Base-by-base conservation (phyloP, 1,140 invertebrate species). In the Drosophila nannoptera region DNA sequence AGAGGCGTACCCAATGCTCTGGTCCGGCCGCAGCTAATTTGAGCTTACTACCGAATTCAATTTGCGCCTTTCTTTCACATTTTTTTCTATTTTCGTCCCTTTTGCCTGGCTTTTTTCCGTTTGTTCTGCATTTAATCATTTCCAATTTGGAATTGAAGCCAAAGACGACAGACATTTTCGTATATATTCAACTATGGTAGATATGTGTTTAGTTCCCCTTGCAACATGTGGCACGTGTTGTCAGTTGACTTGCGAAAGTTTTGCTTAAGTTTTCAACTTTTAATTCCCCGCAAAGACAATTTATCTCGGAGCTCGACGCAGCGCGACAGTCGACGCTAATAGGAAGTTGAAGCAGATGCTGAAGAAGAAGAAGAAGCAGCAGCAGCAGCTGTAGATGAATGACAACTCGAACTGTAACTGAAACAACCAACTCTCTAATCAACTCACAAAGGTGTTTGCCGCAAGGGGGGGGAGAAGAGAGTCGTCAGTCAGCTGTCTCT, bases 231-330 rank as follows among this genome's bases (percentile, higher is more conserved):
- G 53, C 67, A 65, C 60, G 36, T 65, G 53, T 49, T 33, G n/a
- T 6, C 40, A 33, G 50, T 46, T 36, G 42, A 36, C 42, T 55
- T 55, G 29, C 32, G 5, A 64, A 56, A 69, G 66, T 52, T 69
- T 40, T 32, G 16, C 7, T 9, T 45, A 67, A 54, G 48, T 66
- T 71, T 36, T 33, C 7, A 71, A 71, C 49, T 66, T 52, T 63
- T 71, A 60, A 58, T 70, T 32, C 58, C 40, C 46, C 46, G 12
- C 53, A 64, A 69, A 69, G 60, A 52, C 59, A 69, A 56, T 59
- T 65, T 58, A 46, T 58, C 67, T 36, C 53, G 22, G 52, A 55
- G 43, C 52, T 52, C 58, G 55, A 65, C 46, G 56, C 31, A 53
- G 36, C 58, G 36, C 59, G 68, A 46, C 63, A 54, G 35, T 16